Evolutionary conservation across 1,140 invertebrate species (phyloP), one percentile per base, ranked within the genome.

Genomic region (Drosophila varians): DNA sequence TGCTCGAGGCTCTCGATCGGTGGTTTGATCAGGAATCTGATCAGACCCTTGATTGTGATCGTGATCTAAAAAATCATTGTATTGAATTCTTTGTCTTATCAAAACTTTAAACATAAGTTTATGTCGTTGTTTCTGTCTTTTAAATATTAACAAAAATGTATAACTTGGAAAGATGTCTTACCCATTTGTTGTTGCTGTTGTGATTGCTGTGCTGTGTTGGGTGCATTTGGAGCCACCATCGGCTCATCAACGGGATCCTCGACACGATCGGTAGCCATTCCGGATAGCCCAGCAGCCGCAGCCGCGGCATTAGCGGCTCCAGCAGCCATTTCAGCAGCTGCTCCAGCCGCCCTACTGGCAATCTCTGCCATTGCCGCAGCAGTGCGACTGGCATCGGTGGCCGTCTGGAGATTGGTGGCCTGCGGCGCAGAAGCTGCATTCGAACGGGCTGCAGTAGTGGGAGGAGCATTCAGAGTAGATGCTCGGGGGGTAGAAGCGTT

Each of bases 201-300:
- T 14, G 47, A 61, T n/a, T 69, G 38, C 18, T 62, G 77, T 6
- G n/a, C 45, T 0, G 16, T 6, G 9, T 14, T 38, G 8, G 19
- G n/a, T 25, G 61, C 34, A 49, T 47, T 58, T 11, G 66, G 65
- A 3, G 66, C 66, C 40, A 86, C 76, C 82, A 82, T 77, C 6
- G 76, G 88, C 7, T 90, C 88, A 57, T 83, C 83, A 5, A 90
- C 76, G 1, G 88, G 87, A 64, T 90, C 88, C 25, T 90, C 88
- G 3, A 80, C 76, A 5, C 77, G 4, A 55, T 43, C 69, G 12
- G 28, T 75, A 25, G 76, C 77, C 6, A 86, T 21, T 11, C 86
- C 71, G 40, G 87, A 55, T 14, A 55, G 54, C 46, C 86, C 46
- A 49, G 83, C 65, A 8, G 91, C 57, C 19, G 84, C 54, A 47